Evolutionary conservation across 2,888 invertebrate genomes (phyloP).

Genomic region (Notodonta ziczac): DNA sequence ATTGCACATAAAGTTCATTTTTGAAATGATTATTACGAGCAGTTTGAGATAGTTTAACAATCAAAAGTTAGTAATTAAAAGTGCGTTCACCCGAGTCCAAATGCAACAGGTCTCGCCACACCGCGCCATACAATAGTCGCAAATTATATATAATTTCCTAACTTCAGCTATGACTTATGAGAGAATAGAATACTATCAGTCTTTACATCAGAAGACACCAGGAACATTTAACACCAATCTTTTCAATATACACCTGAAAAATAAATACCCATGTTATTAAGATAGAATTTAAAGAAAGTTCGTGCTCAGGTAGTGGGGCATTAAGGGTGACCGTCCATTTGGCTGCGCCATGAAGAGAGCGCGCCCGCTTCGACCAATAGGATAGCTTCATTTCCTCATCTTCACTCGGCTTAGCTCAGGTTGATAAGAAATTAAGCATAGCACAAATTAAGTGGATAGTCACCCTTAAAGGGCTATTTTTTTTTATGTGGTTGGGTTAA

Average conservation of each 20-base stretch:
- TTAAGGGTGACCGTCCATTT: no score
- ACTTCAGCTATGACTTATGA: constrained; percentile 54
- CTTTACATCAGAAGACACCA: constrained; percentile 62
- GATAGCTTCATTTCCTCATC: no score
- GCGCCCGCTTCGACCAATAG: no score
- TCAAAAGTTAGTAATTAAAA: constrained; percentile 15
- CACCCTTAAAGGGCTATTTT: no score
- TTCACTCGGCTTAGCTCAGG: no score
- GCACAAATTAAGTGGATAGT: no score
- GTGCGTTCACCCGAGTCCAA: constrained; percentile 17
- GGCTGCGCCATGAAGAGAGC: no score
- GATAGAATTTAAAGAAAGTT: no score
- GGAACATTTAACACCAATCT: constrained; percentile 56
- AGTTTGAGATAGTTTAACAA: constrained; percentile 27
- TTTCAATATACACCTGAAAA: constrained; percentile 57
- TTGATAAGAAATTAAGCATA: no score
- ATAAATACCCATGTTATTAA: constrained; percentile 25
- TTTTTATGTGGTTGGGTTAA: no score
- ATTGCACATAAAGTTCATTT: constrained; percentile 41
- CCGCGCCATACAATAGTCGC: constrained; percentile 20
- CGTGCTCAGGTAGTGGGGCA: no score
- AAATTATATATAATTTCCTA: constrained; percentile 34
- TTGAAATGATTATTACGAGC: constrained; percentile 39
- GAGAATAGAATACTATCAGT: constrained; percentile 76
- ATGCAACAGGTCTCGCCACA: constrained; percentile 20